phyloP scores from a whole-genome alignment of 2,888 invertebrate species.

The Dyspetes luteomarginatus region DNA sequence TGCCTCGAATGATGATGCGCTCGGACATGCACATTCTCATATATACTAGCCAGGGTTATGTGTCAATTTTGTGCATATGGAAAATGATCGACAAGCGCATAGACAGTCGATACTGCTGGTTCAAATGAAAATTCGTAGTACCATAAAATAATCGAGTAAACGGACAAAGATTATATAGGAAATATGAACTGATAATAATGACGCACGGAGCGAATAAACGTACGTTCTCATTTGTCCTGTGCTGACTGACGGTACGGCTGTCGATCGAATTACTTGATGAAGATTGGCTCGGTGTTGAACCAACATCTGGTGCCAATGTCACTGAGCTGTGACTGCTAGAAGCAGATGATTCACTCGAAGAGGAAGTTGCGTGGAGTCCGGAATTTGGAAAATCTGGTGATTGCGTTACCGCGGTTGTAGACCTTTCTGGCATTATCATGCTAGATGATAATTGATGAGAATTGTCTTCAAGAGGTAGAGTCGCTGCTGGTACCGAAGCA shows the following conservation, averaged over 20 bases:
- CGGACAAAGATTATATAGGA: not conserved
- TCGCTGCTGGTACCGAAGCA: constrained; percentile 64
- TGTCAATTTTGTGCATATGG: not conserved
- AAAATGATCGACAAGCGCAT: constrained; percentile 2
- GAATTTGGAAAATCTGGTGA: constrained; percentile 49
- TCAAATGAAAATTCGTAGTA: constrained; percentile 4
- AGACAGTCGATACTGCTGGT: not conserved
- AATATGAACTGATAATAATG: not conserved
- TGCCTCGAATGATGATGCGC: constrained; percentile 18
- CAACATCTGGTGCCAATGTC: constrained; percentile 50
- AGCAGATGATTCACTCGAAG: constrained; percentile 20
- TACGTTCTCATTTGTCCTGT: constrained; percentile 51
- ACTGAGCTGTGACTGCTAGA: constrained; percentile 45
- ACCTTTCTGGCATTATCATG: constrained; percentile 40
- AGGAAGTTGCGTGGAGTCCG: constrained; percentile 37
- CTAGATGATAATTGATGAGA: constrained; percentile 25
- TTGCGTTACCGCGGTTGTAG: constrained; percentile 62
- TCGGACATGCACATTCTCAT: too few relatives aligned
- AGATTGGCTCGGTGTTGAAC: constrained; percentile 51
- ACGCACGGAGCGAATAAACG: not conserved
- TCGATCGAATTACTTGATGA: constrained; percentile 36
- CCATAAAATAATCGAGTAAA: not conserved
- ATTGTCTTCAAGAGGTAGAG: constrained; percentile 63
- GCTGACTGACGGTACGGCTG: constrained; percentile 7
- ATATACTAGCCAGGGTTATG: not conserved